Conservation (phyloP, 2,797 vertebrate species). For the Rhyacichthys aspro region DNA sequence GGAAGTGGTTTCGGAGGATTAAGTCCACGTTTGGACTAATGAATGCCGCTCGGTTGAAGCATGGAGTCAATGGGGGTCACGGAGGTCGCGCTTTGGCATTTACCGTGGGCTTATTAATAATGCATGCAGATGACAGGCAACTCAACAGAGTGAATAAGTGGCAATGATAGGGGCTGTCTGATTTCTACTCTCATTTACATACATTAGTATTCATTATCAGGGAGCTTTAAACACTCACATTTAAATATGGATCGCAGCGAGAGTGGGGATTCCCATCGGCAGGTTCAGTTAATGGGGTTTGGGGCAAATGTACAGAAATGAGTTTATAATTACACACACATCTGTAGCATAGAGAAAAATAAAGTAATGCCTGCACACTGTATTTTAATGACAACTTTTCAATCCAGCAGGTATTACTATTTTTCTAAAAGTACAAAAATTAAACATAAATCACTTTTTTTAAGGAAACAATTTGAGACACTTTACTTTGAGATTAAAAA, state of each 20-base stretch:
- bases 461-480: too few relatives aligned
- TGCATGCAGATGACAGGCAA: constrained; percentile 49
- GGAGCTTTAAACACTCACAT: constrained; percentile 11
- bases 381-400: too few relatives aligned
- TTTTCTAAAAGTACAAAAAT: too few relatives aligned
- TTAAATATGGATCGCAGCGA: too few relatives aligned
- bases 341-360: too few relatives aligned
- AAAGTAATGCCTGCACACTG: too few relatives aligned
- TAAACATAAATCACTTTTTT: too few relatives aligned
- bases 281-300: not conserved
- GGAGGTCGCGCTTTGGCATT: constrained; percentile 57
- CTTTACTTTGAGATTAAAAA: too few relatives aligned
- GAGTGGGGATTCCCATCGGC: not conserved
- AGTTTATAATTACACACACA: too few relatives aligned
- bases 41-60: constrained; percentile 49
- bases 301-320: not conserved
- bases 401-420: too few relatives aligned
- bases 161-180: constrained; percentile 43
- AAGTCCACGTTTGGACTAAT: constrained; percentile 39
- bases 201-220: constrained; percentile 60
- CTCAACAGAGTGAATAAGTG: constrained; percentile 58
- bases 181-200: constrained; percentile 62
- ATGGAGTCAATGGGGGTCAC: constrained; percentile 58
- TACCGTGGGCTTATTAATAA: constrained; percentile 56
- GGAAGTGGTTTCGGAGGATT: constrained; percentile 29